Percentiles rank a stretch among this genome's conserved stretches.
These are phyloP conservation scores for Hapalemur alaotrensis DNA, from an alignment of 2,797 vertebrate species.

Conservation along the genomic window DNA sequence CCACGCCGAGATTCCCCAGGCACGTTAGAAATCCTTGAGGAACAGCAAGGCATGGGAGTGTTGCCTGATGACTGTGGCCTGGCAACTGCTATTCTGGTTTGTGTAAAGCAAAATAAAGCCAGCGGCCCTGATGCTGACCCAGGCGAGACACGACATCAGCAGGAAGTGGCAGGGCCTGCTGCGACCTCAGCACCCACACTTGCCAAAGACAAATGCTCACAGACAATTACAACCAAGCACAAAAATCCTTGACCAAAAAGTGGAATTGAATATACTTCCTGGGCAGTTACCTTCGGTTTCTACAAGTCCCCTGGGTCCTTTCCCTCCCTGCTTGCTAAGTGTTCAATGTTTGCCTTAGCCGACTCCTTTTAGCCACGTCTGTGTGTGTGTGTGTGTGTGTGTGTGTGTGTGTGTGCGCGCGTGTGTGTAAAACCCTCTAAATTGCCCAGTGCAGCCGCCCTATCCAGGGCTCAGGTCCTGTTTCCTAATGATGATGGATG, in stretches of 20 bases:
- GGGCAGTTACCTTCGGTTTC: background rate
- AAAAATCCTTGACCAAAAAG: background rate
- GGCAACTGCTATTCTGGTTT: background rate
- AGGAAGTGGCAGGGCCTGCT: background rate
- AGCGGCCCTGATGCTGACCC: background rate
- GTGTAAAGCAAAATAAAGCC: background rate
- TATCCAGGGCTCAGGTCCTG: constrained; percentile 51
- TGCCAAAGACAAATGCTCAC: background rate
- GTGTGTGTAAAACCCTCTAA: constrained; percentile 50
- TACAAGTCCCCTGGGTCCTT: background rate
- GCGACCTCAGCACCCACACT: background rate
- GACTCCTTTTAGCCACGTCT: background rate
- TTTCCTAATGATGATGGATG: constrained; percentile 80
- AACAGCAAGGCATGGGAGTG: background rate
- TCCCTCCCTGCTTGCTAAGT: background rate
- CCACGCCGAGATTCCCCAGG: background rate
- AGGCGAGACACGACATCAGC: background rate
- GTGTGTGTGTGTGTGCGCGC: background rate
- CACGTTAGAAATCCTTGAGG: background rate
- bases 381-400: background rate
- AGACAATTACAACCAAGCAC: background rate
- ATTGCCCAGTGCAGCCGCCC: constrained; percentile 43
- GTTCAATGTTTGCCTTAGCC: background rate
- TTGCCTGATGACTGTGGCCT: background rate
- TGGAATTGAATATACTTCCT: background rate